Conservation (phyloP, 1,140 invertebrate genomes). For the Cecropterus lyciades region DNA sequence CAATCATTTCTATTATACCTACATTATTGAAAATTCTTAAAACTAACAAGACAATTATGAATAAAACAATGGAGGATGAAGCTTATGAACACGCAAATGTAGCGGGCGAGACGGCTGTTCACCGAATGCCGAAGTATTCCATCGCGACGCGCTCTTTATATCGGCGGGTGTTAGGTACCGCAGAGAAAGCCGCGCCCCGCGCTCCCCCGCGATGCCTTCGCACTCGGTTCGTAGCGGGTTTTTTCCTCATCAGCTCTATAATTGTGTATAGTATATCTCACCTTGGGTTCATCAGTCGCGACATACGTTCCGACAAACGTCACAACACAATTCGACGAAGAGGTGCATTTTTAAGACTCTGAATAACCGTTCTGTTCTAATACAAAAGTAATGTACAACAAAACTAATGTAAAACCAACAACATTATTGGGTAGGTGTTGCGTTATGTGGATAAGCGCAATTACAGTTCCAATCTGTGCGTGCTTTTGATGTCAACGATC, state of each 20-base stretch:
- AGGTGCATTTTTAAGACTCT: constrained; percentile 3
- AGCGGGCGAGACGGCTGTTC: constrained; percentile 80
- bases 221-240: constrained; percentile 70
- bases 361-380: not conserved
- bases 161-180: constrained; percentile 59
- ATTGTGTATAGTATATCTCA: constrained; percentile 69
- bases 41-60: constrained; percentile 52
- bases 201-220: constrained; percentile 61
- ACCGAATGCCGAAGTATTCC: constrained; percentile 81
- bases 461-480: constrained; percentile 16
- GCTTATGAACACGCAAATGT: constrained; percentile 60
- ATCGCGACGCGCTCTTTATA: constrained; percentile 80
- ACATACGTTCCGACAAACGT: constrained; percentile 48
- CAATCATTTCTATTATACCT: constrained; percentile 61
- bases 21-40: constrained; percentile 66
- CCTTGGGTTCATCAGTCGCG: constrained; percentile 70
- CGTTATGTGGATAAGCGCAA: constrained; percentile 1
- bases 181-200: constrained; percentile 79
- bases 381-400: not conserved
- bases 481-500: constrained; percentile 7
- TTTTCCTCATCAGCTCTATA: constrained; percentile 80
- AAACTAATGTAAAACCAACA: not conserved
- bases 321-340: constrained; percentile 3
- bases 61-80: constrained; percentile 59
- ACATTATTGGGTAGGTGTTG: not conserved